Percentiles rank a stretch among this genome's conserved stretches.
phyloP scores from a whole-genome alignment of 2,888 invertebrate genomes.

The Pinctada fucata region DNA sequence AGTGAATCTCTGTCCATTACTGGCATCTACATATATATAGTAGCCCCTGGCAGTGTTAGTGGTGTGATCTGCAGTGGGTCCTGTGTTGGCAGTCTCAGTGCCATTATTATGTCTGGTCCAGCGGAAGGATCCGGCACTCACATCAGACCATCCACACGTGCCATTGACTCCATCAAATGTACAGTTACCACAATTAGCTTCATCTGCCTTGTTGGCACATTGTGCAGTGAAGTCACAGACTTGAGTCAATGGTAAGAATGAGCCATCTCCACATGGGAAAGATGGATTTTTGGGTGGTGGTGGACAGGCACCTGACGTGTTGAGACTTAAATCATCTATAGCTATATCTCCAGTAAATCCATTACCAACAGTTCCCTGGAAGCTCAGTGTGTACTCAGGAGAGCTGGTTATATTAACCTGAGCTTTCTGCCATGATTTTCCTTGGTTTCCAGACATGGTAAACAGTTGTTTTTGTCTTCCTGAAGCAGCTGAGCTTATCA shows the following conservation, averaged over 20 bases:
- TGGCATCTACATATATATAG: constrained; percentile 87
- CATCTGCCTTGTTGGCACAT: constrained; percentile 65
- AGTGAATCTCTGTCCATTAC: constrained; percentile 52
- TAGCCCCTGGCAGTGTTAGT: constrained; percentile 73
- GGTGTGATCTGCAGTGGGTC: constrained; percentile 67
- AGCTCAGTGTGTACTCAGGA: constrained; percentile 50
- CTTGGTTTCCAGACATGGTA: constrained; percentile 51
- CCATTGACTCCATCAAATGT: constrained; percentile 58
- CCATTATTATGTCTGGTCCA: constrained; percentile 60
- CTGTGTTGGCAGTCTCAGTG: constrained; percentile 55
- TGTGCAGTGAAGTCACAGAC: constrained; percentile 68
- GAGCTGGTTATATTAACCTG: constrained; percentile 51
- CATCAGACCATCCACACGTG: constrained; percentile 60
- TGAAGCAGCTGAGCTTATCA: constrained; percentile 6
- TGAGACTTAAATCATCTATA: constrained; percentile 63
- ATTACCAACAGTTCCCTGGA: constrained; percentile 63
- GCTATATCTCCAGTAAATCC: constrained; percentile 64
- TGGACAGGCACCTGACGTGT: constrained; percentile 55
- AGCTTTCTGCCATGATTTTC: constrained; percentile 62
- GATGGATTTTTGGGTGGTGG: constrained; percentile 32
- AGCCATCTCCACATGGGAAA: constrained; percentile 49
- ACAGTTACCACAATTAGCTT: constrained; percentile 68
- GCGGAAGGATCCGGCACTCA: constrained; percentile 61
- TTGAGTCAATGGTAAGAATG: constrained; percentile 45
- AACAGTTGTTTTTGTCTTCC: constrained; percentile 33